phyloP scores from a whole-genome alignment of 2,888 invertebrate species.

The Epinotia bilunana region DNA sequence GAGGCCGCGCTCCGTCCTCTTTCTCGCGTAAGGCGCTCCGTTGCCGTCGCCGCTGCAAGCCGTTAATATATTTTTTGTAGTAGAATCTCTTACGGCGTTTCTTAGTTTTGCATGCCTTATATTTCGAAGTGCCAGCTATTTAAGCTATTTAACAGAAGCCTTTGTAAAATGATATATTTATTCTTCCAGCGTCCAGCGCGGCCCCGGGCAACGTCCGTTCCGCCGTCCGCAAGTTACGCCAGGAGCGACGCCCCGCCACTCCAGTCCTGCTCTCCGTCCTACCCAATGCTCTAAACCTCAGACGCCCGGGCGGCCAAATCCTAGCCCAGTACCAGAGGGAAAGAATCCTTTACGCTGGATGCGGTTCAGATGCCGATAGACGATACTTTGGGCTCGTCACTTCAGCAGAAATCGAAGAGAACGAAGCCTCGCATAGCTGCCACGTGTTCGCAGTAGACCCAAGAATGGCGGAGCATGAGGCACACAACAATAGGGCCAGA shows the following conservation, averaged over 20 bases:
- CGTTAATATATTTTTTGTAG: too few species aligned
- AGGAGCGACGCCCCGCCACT: slow-evolving; percentile 94
- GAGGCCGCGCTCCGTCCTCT: too few species aligned
- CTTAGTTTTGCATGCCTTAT: too few species aligned
- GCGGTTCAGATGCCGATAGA: slow-evolving; percentile 95
- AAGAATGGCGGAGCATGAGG: slow-evolving; percentile 91
- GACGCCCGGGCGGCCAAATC: slow-evolving; percentile 90
- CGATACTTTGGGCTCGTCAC: slow-evolving; percentile 97
- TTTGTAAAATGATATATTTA: not conserved
- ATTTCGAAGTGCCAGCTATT: too few species aligned
- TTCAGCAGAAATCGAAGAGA: slow-evolving; percentile 85
- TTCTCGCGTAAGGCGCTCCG: too few species aligned
- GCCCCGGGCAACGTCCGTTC: slow-evolving; percentile 92
- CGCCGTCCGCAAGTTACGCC: slow-evolving; percentile 94
- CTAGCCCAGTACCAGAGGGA: slow-evolving; percentile 95
- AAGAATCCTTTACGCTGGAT: slow-evolving; percentile 94
- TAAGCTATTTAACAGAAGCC: too few species aligned
- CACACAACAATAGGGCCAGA: slow-evolving; percentile 91
- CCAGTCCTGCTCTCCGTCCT: slow-evolving; percentile 94
- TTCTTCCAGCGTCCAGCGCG: slow-evolving; percentile 84
- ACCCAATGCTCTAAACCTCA: slow-evolving; percentile 90
- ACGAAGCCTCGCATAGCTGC: slow-evolving; percentile 91
- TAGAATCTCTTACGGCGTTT: too few species aligned
- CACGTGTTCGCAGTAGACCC: slow-evolving; percentile 98
- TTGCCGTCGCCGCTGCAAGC: too few species aligned